Conservation (phyloP, 2,113 vertebrate genomes). For the Alethe diademata region DNA sequence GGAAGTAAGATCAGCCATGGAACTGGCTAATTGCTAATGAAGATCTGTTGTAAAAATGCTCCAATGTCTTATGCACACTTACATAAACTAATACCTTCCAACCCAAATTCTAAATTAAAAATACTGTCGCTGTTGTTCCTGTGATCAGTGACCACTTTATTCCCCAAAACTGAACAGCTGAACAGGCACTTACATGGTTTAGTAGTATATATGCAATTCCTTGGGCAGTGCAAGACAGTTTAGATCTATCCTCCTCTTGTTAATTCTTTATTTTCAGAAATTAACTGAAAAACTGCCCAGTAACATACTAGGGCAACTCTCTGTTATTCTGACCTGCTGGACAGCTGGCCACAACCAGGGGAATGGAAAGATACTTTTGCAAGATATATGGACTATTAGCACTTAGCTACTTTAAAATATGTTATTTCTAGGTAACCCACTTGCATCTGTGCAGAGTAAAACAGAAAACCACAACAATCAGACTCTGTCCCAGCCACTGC, state of each 20-base stretch:
- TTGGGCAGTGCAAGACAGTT: neutral
- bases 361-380: neutral
- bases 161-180: neutral
- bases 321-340: neutral
- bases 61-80: neutral
- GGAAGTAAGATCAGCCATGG: neutral
- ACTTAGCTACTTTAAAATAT: neutral
- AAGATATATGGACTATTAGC: neutral
- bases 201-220: neutral
- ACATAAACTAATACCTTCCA: neutral
- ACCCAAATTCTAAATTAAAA: neutral
- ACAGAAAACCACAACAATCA: neutral
- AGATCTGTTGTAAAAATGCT: neutral
- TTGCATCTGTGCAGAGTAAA: neutral
- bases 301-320: neutral
- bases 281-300: neutral
- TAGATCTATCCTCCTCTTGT: neutral
- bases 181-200: neutral
- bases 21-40: neutral
- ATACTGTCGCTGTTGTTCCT: neutral
- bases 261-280: neutral
- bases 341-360: neutral
- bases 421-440: neutral
- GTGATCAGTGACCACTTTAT: neutral
- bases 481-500: neutral